Percentiles rank a stretch among this genome's conserved stretches.
These are phyloP conservation scores for Phymastichus coffea DNA, from an alignment of 1,140 invertebrate genomes.

Conservation along the genomic window DNA sequence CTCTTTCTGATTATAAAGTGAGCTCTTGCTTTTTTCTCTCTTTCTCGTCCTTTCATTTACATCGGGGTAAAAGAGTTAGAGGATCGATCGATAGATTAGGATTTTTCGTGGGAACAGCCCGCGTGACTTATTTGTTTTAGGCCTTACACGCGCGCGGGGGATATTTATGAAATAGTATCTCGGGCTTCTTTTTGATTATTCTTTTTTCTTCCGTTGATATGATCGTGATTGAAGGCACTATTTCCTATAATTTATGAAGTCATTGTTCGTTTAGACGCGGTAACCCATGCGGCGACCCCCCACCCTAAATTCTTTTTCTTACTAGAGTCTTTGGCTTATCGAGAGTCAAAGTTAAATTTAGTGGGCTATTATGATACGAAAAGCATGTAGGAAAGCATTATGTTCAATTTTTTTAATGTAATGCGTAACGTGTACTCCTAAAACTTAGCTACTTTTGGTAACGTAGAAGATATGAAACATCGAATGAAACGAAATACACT, in stretches of 20 bases:
- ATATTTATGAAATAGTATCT: constrained; percentile 25
- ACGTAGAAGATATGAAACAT: too few relatives aligned
- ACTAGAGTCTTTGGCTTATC: too few relatives aligned
- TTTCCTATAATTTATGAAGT: constrained; percentile 13
- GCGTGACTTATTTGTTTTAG: constrained; percentile 23
- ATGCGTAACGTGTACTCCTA: too few relatives aligned
- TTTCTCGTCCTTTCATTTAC: constrained; percentile 24
- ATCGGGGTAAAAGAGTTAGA: constrained; percentile 17
- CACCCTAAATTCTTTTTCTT: too few relatives aligned
- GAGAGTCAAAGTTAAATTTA: too few relatives aligned
- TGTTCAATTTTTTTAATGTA: too few relatives aligned
- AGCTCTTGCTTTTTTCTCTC: neutral
- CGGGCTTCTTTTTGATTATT: neutral
- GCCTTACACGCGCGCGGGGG: neutral
- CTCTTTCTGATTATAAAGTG: constrained; percentile 28
- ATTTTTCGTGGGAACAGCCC: constrained; percentile 8
- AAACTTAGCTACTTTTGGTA: too few relatives aligned
- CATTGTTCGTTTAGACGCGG: too few relatives aligned
- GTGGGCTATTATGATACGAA: too few relatives aligned
- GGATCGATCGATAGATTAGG: constrained; percentile 28
- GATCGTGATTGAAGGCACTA: constrained; percentile 19
- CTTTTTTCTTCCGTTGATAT: neutral
- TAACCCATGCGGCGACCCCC: too few relatives aligned
- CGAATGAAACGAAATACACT: too few relatives aligned
- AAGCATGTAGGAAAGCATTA: too few relatives aligned